phyloP scores from a whole-genome alignment of 2,113 vertebrate species.

The Scartelaos histophorus region DNA sequence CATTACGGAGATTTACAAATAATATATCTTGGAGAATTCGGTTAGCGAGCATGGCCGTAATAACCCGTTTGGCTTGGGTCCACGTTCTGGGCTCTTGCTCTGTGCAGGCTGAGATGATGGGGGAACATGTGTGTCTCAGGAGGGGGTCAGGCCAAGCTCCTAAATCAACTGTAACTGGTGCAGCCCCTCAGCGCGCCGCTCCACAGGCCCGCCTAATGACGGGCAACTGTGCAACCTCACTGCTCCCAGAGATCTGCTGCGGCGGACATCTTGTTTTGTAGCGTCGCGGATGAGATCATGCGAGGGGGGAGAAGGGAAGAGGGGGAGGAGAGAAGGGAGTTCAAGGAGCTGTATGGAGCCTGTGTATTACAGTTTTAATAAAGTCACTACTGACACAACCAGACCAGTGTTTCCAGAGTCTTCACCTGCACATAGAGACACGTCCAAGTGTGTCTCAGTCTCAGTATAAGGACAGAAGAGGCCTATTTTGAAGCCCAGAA shows the following conservation, averaged over 20 bases:
- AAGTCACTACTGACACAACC: no score
- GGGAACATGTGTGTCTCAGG: slow-evolving; percentile 41
- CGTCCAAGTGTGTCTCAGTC: no score
- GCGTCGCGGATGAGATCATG: background rate
- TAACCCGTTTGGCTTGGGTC: slow-evolving; percentile 5
- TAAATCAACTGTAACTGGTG: slow-evolving; percentile 57
- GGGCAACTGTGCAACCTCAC: slow-evolving; percentile 35
- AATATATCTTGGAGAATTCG: slow-evolving; percentile 24
- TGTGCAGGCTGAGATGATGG: slow-evolving; percentile 39
- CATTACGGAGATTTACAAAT: slow-evolving; percentile 17
- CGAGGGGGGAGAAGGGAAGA: background rate
- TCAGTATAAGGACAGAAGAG: no score
- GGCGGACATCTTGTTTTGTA: background rate
- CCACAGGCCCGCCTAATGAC: slow-evolving; percentile 44
- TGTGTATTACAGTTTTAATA: no score
- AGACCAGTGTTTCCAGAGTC: no score
- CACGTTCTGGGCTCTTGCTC: slow-evolving; percentile 27
- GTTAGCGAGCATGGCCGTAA: slow-evolving; percentile 10
- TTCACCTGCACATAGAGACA: no score
- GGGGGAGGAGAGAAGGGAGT: background rate
- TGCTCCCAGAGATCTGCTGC: slow-evolving; percentile 11
- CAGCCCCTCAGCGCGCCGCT: slow-evolving; percentile 44
- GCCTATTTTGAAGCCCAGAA: no score
- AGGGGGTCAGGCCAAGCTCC: slow-evolving; percentile 38
- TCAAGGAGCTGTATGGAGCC: no score